phyloP scores from a whole-genome alignment of 2,113 vertebrate species.

The Phrynosoma platyrhinos region DNA sequence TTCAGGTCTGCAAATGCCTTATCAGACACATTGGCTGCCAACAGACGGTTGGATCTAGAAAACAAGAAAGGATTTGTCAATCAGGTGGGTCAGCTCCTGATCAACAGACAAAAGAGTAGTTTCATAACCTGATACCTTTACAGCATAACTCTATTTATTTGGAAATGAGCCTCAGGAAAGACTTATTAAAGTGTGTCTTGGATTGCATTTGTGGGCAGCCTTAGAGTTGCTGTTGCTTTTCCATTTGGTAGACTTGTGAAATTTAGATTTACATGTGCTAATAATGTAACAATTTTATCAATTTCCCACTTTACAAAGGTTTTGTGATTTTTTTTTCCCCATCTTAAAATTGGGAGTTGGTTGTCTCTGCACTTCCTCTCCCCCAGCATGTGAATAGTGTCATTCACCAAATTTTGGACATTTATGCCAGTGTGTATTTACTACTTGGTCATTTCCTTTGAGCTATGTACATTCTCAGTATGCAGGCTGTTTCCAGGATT shows the following conservation, averaged over 20 bases:
- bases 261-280: background rate
- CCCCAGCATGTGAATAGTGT: background rate
- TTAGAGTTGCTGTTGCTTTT: background rate
- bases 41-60: conserved; percentile 64
- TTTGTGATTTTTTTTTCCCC: background rate
- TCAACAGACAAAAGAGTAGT: background rate
- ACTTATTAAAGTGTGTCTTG: background rate
- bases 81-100: background rate
- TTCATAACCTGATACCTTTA: background rate
- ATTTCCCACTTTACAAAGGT: background rate
- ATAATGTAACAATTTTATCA: background rate
- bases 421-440: background rate
- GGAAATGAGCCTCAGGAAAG: background rate
- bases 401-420: background rate
- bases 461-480: background rate
- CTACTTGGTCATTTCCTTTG: background rate
- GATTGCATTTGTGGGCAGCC: background rate
- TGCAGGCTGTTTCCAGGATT: background rate
- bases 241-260: background rate
- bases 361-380: background rate
- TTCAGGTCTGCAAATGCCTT: conserved; percentile 64
- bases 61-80: background rate
- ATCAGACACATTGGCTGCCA: conserved; percentile 47
- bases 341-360: background rate
- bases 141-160: background rate